A percentile compares a stretch with the other conserved stretches of the same genome.
Conservation (phyloP, 2,113 vertebrate genomes). For the Baryphthengus martii region DNA sequence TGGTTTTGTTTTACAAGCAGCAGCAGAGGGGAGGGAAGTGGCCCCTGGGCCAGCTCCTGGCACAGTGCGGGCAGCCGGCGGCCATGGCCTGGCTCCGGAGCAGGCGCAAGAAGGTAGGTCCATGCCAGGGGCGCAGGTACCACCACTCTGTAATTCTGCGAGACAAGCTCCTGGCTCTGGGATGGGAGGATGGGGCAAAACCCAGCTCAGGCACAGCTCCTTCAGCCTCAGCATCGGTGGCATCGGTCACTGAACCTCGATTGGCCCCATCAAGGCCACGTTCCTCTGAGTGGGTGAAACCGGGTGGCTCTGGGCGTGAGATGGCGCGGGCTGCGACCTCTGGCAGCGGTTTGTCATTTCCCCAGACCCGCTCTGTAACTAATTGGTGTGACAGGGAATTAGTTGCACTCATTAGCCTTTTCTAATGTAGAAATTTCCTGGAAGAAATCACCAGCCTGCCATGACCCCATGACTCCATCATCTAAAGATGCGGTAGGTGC, state of each 20-base stretch:
- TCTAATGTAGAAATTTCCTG: background rate
- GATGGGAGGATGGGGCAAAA: background rate
- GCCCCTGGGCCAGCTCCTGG: background rate
- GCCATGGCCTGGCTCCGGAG: background rate
- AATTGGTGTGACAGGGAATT: background rate
- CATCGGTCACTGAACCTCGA: rapidly evolving
- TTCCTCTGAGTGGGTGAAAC: too few species aligned
- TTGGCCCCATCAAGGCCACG: rapidly evolving
- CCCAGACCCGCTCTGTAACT: background rate
- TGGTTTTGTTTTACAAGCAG: conserved; percentile 46
- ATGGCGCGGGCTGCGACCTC: rapidly evolving
- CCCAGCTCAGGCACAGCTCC: too few species aligned
- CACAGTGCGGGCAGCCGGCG: rapidly evolving
- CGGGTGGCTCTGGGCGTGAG: rapidly evolving
- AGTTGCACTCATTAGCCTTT: background rate
- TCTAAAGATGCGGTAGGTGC: background rate
- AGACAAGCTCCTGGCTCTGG: rapidly evolving
- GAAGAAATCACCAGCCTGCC: background rate
- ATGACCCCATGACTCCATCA: background rate
- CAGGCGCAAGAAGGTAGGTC: rapidly evolving
- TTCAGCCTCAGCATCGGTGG: background rate
- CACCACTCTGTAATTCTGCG: rapidly evolving
- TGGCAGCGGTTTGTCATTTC: background rate
- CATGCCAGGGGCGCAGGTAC: rapidly evolving
- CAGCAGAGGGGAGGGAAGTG: background rate